phyloP scores from a whole-genome alignment of 2,797 vertebrate species.

The Sylvilagus floridanus region DNA sequence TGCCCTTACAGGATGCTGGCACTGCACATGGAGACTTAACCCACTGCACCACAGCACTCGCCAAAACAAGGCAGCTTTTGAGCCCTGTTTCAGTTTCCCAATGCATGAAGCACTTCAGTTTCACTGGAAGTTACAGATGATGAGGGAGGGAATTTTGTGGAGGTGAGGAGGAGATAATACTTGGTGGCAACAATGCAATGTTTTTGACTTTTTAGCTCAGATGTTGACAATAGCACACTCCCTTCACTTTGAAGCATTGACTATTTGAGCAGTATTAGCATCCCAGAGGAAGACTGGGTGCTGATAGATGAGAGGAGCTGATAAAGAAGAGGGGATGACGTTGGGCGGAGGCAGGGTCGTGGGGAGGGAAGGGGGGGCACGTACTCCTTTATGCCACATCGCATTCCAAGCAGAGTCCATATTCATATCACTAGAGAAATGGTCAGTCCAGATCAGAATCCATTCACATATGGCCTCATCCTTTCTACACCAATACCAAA shows the following conservation, averaged over 20 bases:
- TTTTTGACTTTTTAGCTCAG: neutral
- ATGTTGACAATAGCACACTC: neutral
- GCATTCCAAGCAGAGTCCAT: neutral
- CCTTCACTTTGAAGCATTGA: neutral
- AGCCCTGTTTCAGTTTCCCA: neutral
- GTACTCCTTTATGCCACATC: neutral
- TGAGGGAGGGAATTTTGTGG: neutral
- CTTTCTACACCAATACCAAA: neutral
- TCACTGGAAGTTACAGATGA: neutral
- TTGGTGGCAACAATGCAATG: neutral
- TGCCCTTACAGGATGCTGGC: no score
- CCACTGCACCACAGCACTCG: no score
- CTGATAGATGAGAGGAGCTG: neutral
- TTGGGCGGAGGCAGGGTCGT: fast-evolving
- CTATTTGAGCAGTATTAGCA: neutral
- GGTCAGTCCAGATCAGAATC: neutral
- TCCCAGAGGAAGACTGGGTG: neutral
- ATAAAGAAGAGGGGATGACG: neutral
- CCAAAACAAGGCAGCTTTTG: neutral
- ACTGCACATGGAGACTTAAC: no score
- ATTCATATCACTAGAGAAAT: neutral
- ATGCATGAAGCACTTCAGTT: neutral
- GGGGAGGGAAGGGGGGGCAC: neutral
- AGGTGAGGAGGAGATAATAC: neutral
- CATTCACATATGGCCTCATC: neutral